These are phyloP conservation scores for Alviniconcha strummeri DNA, from an alignment of 2,888 invertebrate species.

Conservation along the genomic window DNA sequence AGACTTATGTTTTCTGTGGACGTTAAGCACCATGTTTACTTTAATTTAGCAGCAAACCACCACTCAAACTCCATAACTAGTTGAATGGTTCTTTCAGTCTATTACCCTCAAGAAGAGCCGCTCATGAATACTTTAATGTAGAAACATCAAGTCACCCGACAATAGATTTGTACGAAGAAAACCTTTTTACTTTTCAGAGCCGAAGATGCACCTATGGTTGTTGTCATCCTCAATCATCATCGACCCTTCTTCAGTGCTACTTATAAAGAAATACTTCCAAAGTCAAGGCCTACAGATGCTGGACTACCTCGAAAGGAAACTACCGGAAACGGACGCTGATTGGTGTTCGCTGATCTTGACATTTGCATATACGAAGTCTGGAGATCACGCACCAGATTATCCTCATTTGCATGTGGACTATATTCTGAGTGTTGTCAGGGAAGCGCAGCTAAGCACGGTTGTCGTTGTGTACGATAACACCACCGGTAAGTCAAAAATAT, in stretches of 20 bases:
- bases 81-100: too few species aligned
- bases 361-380: not conserved
- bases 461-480: not conserved
- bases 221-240: not conserved
- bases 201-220: not conserved
- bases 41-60: too few species aligned
- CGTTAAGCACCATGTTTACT: too few species aligned
- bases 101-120: too few species aligned
- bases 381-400: not conserved
- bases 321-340: constrained; percentile 13
- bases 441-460: not conserved
- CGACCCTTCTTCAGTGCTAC: not conserved
- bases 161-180: not conserved
- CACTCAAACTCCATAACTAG: too few species aligned
- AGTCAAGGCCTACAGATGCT: not conserved
- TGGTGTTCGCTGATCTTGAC: constrained; percentile 16
- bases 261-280: not conserved
- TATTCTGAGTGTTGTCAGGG: not conserved
- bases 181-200: not conserved
- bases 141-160: too few species aligned
- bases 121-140: too few species aligned
- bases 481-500: not conserved
- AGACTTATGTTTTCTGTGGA: too few species aligned
- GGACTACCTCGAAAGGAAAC: not conserved
- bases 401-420: not conserved